Percentiles rank a stretch among this genome's conserved stretches.
Evolutionary conservation across 2,888 invertebrate species (phyloP).

Genomic region (Hypena proboscidalis): DNA sequence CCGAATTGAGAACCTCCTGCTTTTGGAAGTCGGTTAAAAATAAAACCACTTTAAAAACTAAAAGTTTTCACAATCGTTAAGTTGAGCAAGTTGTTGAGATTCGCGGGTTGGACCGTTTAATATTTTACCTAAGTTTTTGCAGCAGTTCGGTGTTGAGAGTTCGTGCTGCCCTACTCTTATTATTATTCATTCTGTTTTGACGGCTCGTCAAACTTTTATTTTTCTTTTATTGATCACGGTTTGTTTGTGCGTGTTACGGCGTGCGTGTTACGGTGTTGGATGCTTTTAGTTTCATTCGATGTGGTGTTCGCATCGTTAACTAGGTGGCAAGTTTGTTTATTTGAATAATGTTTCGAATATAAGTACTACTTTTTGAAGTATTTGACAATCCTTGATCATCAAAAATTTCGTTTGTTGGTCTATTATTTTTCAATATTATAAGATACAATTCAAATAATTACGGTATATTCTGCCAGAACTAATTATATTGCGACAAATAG

Average conservation of each 20-base stretch:
- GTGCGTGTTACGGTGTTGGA: conserved; percentile 13
- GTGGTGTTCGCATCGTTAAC: no score
- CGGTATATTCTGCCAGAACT: no score
- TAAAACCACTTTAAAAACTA: conserved; percentile 19
- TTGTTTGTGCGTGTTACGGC: conserved; percentile 12
- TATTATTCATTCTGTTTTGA: conserved; percentile 70
- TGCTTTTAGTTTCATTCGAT: conserved; percentile 8
- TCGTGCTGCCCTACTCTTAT: conserved; percentile 42
- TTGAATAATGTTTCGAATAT: no score
- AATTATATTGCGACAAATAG: no score
- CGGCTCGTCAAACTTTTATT: conserved; percentile 60
- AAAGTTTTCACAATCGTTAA: conserved; percentile 41
- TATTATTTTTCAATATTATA: no score
- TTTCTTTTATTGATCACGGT: conserved; percentile 47
- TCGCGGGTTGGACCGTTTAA: conserved; percentile 51
- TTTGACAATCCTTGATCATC: no score
- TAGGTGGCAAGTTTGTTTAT: no score
- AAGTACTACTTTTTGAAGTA: no score
- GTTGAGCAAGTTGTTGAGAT: conserved; percentile 48
- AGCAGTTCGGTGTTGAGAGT: conserved; percentile 38
- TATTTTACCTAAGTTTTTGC: conserved; percentile 58
- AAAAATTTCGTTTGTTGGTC: no score
- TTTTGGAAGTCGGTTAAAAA: no score
- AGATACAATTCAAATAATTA: no score
- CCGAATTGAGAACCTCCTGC: no score